phyloP scores from a whole-genome alignment of 2,797 vertebrate species.

The Sarcoramphus papa region DNA sequence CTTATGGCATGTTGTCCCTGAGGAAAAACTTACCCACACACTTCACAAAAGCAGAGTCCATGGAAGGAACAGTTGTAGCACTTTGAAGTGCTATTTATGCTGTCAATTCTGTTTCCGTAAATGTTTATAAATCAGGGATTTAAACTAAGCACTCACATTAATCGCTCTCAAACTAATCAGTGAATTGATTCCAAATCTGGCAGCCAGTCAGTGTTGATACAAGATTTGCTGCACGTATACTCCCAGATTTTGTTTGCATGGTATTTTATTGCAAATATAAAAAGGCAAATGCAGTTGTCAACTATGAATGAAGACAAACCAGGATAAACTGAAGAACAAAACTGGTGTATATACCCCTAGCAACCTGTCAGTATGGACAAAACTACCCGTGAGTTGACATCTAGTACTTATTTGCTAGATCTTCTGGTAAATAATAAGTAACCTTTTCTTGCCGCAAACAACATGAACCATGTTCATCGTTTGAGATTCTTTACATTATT shows the following conservation, averaged over 20 bases:
- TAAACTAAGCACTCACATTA: constrained; percentile 7
- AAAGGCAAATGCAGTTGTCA: constrained; percentile 10
- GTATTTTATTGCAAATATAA: constrained; percentile 14
- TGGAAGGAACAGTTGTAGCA: background rate
- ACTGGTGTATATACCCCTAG: background rate
- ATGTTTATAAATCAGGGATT: background rate
- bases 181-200: background rate
- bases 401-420: background rate
- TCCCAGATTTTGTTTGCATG: constrained; percentile 7
- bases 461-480: background rate
- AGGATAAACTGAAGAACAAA: background rate
- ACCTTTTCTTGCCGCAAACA: background rate
- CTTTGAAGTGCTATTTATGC: constrained; percentile 1
- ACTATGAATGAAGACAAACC: background rate
- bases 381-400: background rate
- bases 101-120: background rate
- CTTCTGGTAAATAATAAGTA: background rate
- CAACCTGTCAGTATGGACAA: background rate
- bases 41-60: background rate
- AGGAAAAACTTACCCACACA: background rate
- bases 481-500: background rate
- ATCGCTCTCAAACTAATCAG: constrained; percentile 7
- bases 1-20: background rate
- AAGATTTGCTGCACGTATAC: background rate
- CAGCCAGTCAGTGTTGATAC: background rate